Evolutionary conservation across 2,797 vertebrate species (phyloP), one percentile per base, ranked within the genome.

Genomic region (Cynodonichthys magdalenae): DNA sequence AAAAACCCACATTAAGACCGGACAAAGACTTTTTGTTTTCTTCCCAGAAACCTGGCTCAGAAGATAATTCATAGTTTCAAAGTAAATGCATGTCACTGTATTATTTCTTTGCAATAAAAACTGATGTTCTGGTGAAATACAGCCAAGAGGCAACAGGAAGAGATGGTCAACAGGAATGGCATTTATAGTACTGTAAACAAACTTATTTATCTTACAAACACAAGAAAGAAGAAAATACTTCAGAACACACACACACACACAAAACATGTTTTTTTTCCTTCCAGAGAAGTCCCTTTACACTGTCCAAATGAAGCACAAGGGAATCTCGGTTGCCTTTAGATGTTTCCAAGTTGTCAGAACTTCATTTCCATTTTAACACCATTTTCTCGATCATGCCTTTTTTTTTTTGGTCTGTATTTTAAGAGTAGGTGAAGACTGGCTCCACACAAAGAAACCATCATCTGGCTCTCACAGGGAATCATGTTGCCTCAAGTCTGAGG

Each of bases 21-120:
- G 61, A 88, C 83, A 85, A 75, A 79, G 74, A 79, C 79, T 69
- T 7, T 86, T 89, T 90, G 80, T 87, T 85, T 80, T 87, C 66
- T 67, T 80, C 81, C 65, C 70, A 73, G 77, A 86, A 80, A 69
- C 49, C 46, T 58, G 71, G 63, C 75, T 75, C 57, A 55, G 50
- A 66, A 54, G 44, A 76, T 82, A 74, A 87, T 63, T 76, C 66
- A 66, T 77, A 68, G 86, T 75, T 82, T 68, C 66, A 77, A 80
- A 71, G 62, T 42, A 77, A 76, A 71, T 24, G 11, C 27, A 62
- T 63, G 66, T 67, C 69, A 69, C 53, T 48, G 50, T 63, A 76
- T 84, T 46, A 78, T 75, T 79, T 48, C 46, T 48, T 53, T 34
- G 75, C 59, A 53, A 78, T 81, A 53, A 78, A 58, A 67, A 54